Evolutionary conservation across 2,797 vertebrate genomes (phyloP).

Genomic region (Hoplostethus atlanticus): DNA sequence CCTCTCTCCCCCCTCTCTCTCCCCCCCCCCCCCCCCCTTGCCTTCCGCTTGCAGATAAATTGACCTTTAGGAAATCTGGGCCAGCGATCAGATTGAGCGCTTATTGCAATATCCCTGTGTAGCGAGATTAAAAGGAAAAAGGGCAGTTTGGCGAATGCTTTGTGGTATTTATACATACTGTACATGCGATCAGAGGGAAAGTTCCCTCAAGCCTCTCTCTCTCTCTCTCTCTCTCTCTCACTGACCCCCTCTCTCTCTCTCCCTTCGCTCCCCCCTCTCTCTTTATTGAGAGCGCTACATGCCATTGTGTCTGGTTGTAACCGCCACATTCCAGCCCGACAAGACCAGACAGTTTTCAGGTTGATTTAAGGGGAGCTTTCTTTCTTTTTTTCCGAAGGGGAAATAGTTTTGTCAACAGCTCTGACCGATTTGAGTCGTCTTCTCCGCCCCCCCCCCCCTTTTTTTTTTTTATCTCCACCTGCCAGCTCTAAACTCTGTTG

Average conservation of each 20-base stretch:
- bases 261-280: not conserved
- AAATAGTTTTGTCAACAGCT: conserved; percentile 66
- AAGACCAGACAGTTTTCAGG: conserved; percentile 75
- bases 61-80: conserved; percentile 92
- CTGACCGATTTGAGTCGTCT: conserved; percentile 55
- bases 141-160: conserved; percentile 64
- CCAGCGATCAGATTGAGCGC: conserved; percentile 87
- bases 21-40: conserved; percentile 67
- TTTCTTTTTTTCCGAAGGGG: conserved; percentile 44
- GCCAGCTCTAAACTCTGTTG: not conserved
- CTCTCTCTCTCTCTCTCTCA: not conserved
- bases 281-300: conserved; percentile 28
- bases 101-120: conserved; percentile 88
- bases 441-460: not conserved
- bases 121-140: conserved; percentile 84
- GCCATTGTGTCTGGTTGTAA: conserved; percentile 64
- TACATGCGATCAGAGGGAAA: conserved; percentile 66
- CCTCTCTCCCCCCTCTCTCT: conserved; percentile 9
- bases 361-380: conserved; percentile 67
- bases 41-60: conserved; percentile 80
- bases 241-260: not conserved
- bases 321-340: conserved; percentile 72
- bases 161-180: conserved; percentile 74
- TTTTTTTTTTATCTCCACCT: conserved; percentile 8
- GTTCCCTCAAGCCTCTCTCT: conserved; percentile 30